These are phyloP conservation scores for Zaprionus obscuricornis DNA, from an alignment of 2,888 invertebrate genomes.

Conservation along the genomic window DNA sequence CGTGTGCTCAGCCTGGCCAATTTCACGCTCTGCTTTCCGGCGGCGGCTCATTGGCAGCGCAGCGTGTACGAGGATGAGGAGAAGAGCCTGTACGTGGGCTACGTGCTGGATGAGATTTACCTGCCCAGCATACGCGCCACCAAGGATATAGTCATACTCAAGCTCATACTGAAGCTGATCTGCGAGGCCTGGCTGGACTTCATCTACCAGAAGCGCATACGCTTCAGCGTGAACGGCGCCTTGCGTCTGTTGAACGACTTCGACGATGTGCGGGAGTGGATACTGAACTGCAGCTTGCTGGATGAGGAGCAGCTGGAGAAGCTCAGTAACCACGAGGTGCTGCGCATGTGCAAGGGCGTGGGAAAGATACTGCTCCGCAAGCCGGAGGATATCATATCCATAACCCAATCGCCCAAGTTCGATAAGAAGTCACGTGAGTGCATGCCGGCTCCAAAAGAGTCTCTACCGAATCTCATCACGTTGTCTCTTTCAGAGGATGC, in stretches of 20 bases:
- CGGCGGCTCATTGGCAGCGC: conserved; percentile 87
- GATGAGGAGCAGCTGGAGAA: conserved; percentile 84
- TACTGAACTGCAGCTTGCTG: conserved; percentile 86
- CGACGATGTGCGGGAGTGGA: conserved; percentile 90
- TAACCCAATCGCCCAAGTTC: conserved; percentile 84
- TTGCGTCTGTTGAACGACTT: conserved; percentile 92
- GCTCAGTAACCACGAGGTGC: conserved; percentile 84
- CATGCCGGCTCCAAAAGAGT: too few relatives aligned
- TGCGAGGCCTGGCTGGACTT: conserved; percentile 95
- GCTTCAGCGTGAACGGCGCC: conserved; percentile 92
- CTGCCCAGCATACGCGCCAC: conserved; percentile 91
- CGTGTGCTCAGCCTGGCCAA: conserved; percentile 91
- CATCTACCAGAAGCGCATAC: conserved; percentile 91
- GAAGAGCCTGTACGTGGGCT: conserved; percentile 88
- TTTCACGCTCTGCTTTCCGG: conserved; percentile 92
- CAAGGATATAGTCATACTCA: conserved; percentile 88
- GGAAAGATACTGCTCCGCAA: conserved; percentile 90
- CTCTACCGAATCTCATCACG: background rate
- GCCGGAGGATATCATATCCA: conserved; percentile 93
- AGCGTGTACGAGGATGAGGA: conserved; percentile 77
- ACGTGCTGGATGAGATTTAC: conserved; percentile 89
- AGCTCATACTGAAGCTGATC: conserved; percentile 91
- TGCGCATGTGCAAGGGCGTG: conserved; percentile 91
- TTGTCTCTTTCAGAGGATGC: conserved; percentile 80
- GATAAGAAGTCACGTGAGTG: conserved; percentile 69